phyloP scores from a whole-genome alignment of 2,888 invertebrate species.

The Caenorhabditis wallacei region DNA sequence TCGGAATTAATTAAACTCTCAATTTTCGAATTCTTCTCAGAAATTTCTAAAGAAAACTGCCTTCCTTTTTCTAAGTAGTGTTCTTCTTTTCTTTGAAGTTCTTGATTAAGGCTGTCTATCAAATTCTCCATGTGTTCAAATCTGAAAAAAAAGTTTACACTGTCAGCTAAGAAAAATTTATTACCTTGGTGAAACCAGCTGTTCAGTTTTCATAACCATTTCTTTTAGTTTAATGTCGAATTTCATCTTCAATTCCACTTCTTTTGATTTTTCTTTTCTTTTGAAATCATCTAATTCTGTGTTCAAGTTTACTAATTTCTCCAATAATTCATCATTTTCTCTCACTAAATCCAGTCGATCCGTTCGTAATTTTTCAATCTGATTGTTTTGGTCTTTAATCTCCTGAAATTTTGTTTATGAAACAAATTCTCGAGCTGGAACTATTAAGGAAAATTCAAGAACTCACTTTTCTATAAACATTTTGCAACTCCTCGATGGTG shows the following conservation, averaged over 20 bases:
- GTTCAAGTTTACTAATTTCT: constrained; percentile 37
- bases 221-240: constrained; percentile 55
- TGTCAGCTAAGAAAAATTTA: not conserved
- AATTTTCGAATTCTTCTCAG: constrained; percentile 42
- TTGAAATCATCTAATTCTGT: constrained; percentile 42
- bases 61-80: constrained; percentile 31
- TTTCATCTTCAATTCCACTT: constrained; percentile 38
- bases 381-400: constrained; percentile 47
- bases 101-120: constrained; percentile 26
- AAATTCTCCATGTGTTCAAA: constrained; percentile 42
- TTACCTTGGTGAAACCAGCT: constrained; percentile 46
- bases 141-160: constrained; percentile 23
- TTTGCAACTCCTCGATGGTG: constrained; percentile 56
- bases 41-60: constrained; percentile 23
- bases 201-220: constrained; percentile 33
- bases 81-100: constrained; percentile 46
- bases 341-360: constrained; percentile 50
- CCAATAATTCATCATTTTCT: constrained; percentile 60
- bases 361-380: constrained; percentile 54
- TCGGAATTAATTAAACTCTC: constrained; percentile 8
- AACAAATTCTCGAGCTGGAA: not conserved
- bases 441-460: not conserved
- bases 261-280: constrained; percentile 56
- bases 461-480: constrained; percentile 54
- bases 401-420: constrained; percentile 24